These are phyloP conservation scores for Echiichthys vipera DNA, from an alignment of 2,797 vertebrate species.

Conservation along the genomic window DNA sequence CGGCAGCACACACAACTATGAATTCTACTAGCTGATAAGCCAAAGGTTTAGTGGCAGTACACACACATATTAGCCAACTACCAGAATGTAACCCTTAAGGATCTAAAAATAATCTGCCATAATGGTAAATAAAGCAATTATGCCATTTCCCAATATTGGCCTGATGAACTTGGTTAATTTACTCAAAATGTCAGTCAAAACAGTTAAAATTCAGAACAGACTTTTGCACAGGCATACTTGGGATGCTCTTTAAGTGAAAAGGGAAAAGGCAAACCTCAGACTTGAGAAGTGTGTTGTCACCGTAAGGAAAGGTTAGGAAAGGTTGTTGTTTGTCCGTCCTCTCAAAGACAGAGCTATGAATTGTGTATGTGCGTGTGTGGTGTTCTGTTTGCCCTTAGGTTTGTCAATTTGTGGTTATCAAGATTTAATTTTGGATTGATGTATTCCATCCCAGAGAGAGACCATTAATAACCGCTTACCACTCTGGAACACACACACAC, in stretches of 20 bases:
- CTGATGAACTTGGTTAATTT: neutral
- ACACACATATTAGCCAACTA: neutral
- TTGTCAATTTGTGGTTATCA: constrained; percentile 54
- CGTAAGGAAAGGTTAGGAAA: too few species aligned
- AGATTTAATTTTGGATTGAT: constrained; percentile 66
- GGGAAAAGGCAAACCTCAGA: too few species aligned
- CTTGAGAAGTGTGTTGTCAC: too few species aligned
- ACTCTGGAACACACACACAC: too few species aligned
- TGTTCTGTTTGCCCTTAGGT: constrained; percentile 42
- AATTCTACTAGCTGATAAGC: neutral
- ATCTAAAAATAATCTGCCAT: neutral
- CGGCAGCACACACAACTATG: neutral
- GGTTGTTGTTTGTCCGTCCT: neutral
- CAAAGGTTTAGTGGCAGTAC: neutral
- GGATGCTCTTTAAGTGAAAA: neutral
- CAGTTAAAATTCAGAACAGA: neutral
- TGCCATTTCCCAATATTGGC: neutral
- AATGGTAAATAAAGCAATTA: neutral
- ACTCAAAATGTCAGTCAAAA: neutral
- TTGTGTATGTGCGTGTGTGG: neutral
- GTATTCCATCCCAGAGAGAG: constrained; percentile 50
- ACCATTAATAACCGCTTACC: constrained; percentile 57
- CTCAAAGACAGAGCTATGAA: constrained; percentile 7
- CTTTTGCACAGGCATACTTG: neutral
- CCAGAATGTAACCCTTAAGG: neutral